Evolutionary conservation across 1,140 invertebrate genomes (phyloP), one percentile per base, ranked within the genome.

Genomic region (Daktulosphaira vitifoliae): DNA sequence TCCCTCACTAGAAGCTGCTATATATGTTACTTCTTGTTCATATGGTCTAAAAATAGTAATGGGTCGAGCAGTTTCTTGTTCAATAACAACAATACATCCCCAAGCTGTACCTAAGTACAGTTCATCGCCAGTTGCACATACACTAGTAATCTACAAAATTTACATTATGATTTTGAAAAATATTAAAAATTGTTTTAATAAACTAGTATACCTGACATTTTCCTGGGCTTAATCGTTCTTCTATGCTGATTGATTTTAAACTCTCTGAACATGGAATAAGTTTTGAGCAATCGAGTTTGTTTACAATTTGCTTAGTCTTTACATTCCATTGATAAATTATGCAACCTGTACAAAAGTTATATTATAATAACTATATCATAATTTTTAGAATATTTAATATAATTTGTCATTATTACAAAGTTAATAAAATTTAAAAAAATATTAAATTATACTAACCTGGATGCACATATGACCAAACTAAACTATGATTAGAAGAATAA

Each of bases 31-130:
- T 74, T 93, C 89, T 70, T 89, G 87, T 73, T 92, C 88, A 71
- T 90, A 92, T 1, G 92, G 92, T 54, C 91, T 78, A 74, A 94
- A 95, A 15, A 94, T 88, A 1, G 90, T 92, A 29, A 94, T 84
- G 0, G 92, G 92, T 20, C 88, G 78, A 64, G 96, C 77, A 3
- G 87, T 83, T 46, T 81, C 79, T 37, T 84, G 81, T 74, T 92
- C 89, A 2, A 88, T 89, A 1, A 95, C 86, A 18, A 95, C 87
- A 33, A 96, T 78, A 72, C 91, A 93, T 8, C 92, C 92, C 88
- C 90, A 92, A 1, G 87, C 89, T 2, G 92, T 95, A 38, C 92
- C 92, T 56, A 92, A 86, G 72, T 92, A 93, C 8, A 94, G 75
- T 66, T 86, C 81, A 59, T 81, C 81, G 49, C 82, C 80, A 68